Evolutionary conservation across 2,797 vertebrate genomes (phyloP), one percentile per base, ranked within the genome.

Genomic region (Pelodytes ibericus): DNA sequence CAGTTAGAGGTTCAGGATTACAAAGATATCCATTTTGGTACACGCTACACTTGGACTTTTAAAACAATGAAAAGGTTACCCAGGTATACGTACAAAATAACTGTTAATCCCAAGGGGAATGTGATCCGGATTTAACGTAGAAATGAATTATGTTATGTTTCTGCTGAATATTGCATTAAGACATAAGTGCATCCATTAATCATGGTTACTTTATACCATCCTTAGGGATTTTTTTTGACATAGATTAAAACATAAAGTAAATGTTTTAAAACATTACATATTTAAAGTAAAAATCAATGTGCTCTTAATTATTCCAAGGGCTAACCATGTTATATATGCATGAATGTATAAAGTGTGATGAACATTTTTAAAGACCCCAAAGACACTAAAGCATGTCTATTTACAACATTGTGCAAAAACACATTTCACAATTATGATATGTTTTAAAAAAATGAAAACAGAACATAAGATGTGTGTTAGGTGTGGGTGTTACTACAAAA

Each of bases 101-200:
- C 18, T 31, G 8, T 60, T 26, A 59, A 4, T 27, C 20, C 66
- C 18, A 53, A n/a, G 25, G 36, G 39, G 63, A 60, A 57, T 70
- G 20, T 65, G 29, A 51, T 67, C 51, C 72, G 29, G 58, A 69
- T 61, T 72, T 16, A 66, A 33, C 25, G 31, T 72, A 27, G 24
- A 22, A 77, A 30, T 71, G 41, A 72, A 60, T 67, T 67, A 67
- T 61, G 30, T 68, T 63, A 70, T 63, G 47, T 70, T 78, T 78
- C 53, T 60, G 61, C 69, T 41, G 69, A 60, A 78, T 72, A 67
- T 78, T 78, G 24, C 75, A 67, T 78, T 72, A 53, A 30, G 33
- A 59, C 39, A 67, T 72, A 60, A 66, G 51, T 31, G 15, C 57
- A 30, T 44, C 41, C 41, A 78, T 78, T 72, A 61, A 78, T 72